phyloP scores from a whole-genome alignment of 2,113 vertebrate genomes.

The Genyomyrus donnyi region DNA sequence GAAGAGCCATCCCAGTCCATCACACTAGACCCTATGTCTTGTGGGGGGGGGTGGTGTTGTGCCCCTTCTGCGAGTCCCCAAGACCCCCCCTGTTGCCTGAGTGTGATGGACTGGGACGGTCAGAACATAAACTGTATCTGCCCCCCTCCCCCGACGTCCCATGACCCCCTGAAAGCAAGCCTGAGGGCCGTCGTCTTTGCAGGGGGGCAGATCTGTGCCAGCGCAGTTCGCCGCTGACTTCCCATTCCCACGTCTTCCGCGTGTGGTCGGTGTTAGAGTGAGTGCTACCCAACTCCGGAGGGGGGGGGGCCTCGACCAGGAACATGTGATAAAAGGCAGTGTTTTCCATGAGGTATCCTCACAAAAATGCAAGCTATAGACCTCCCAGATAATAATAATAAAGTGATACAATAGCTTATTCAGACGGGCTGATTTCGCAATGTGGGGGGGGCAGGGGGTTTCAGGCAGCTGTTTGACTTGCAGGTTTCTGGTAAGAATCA shows the following conservation, averaged over 20 bases:
- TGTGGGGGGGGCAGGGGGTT: not conserved
- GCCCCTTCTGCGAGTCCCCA: not conserved
- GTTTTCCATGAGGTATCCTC: not conserved
- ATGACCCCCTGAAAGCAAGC: constrained; percentile 25
- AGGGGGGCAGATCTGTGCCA: not conserved
- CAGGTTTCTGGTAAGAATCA: constrained; percentile 6
- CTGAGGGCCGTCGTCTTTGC: not conserved
- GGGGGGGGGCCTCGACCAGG: not conserved
- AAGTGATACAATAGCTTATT: constrained; percentile 6
- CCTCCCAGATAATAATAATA: not conserved
- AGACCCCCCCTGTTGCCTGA: not conserved
- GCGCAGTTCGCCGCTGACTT: not conserved
- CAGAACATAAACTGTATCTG: not conserved
- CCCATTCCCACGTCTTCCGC: not conserved
- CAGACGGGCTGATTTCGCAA: not conserved
- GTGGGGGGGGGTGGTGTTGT: not conserved
- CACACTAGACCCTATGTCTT: constrained; percentile 34
- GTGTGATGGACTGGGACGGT: not conserved
- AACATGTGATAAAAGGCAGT: not conserved
- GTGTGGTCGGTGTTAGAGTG: constrained; percentile 27
- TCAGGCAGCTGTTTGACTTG: not conserved
- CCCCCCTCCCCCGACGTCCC: constrained; percentile 32
- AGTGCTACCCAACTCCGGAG: not conserved
- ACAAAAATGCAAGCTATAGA: not conserved
- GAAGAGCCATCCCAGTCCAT: constrained; percentile 31